Base-by-base conservation (phyloP, 2,797 vertebrate genomes). In the Micrastur ruficollis region DNA sequence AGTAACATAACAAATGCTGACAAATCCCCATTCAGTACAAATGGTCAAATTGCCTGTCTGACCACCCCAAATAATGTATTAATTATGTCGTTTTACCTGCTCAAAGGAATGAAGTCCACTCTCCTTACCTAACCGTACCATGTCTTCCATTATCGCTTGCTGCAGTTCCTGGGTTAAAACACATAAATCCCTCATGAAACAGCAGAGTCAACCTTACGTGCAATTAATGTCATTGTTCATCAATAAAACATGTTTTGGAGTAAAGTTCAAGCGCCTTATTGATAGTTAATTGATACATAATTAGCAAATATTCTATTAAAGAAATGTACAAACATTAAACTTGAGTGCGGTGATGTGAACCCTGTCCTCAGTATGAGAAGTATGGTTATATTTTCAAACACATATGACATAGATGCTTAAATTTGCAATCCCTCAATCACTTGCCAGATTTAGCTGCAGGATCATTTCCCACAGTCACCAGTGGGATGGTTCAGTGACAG, bases 21-120 rank as follows among this genome's bases (percentile, higher is more conserved):
- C 38, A 79, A 36, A 67, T 50, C 31, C n/a, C 63, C 91, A 4
- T 85, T 80, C 44, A n/a, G 14, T 25, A 38, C 34, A 53, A 59
- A 59, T 3, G 42, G 66, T 29, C 36, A 50, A 56, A 32, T 7
- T 38, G 18, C 32, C 29, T 53, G 21, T 31, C 40, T 89, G 84
- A 47, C 32, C 72, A 32, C 46, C 21, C 8, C 47, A 65, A 89
- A 40, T 14, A 44, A 66, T 8, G 16, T 11, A 10, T 55, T 46
- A 14, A 29, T 23, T 58, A 44, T 67, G 80, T 74, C 40, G 12
- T 32, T 90, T 96, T 98, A 99, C 99, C 99, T 99, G 99, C 96
- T 99, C 99, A 91, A 99, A 99, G 47, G 99, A 99, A 96, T 99
- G 98, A 79, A 99, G 99, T 86, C 99, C 99, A 36, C 98, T 99